A percentile compares a stretch with the other conserved stretches of the same genome.
These are phyloP conservation scores for cat (Felis catus) DNA, from an alignment of 2,113 vertebrate genomes.

Conservation along the genomic window F.catus_Fca126_mat1.0 CM031417.1:69410001-69410500, in stretches of 20 bases:
- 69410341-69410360: background rate
- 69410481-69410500: background rate
- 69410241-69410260: background rate
- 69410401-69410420: background rate
- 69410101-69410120: background rate
- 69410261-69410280: background rate
- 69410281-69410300: background rate
- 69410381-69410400: background rate
- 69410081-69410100: background rate
- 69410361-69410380: background rate
- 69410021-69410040: background rate
- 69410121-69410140: background rate
- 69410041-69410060: background rate
- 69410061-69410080: background rate
- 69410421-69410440: background rate
- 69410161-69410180: slow-evolving; percentile 1
- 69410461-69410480: background rate
- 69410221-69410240: background rate
- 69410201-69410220: background rate
- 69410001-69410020: background rate
- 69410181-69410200: background rate
- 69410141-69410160: background rate
- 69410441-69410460: background rate
- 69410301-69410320: background rate
- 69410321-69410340: background rate